Evolutionary conservation across 1,140 invertebrate genomes (phyloP), one percentile per base, ranked within the genome.

Genomic region (Tetragnatha versicolor): DNA sequence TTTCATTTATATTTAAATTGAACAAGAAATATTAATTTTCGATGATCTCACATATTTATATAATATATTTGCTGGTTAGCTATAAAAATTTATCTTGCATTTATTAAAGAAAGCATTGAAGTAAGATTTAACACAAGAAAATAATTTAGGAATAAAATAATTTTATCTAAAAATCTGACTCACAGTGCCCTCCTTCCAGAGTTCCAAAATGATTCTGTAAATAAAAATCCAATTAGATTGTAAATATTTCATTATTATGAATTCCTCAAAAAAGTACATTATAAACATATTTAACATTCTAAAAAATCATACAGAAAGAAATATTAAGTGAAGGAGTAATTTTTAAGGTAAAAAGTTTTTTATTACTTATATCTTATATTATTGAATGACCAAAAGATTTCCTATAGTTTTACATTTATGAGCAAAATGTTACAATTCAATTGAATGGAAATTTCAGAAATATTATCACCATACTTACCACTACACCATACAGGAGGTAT

Each of bases 141-240:
- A 22, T 5, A 22, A 22, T 17, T 25, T 22, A 9, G 25, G 25
- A 22, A 51, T 51, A 51, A 1, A 4, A 6, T 47, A 12, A 55
- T 6, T 10, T 17, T 29, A 20, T n/a, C 0, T n/a, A 42, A 33
- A 35, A 66, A 63, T 61, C 33, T 39, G 33, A 86, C 86, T 87
- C 85, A 87, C 86, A 97, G 86, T 97, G 95, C 0, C 95, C 95
- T 3, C 92, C 91, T 82, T 95, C 92, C 91, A 97, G 92, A 0
- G 92, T 93, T 37, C 95, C 95, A 84, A 92, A 94, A 85, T 97
- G 95, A 85, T 96, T 96, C 80, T 81, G 51, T 45, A 70, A 72
- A 37, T 37, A 6, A 73, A 66, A 68, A 33, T 10, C 14, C 42
- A 73, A 10, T 42, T 27, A 27, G 31, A 7, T 17, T 72, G 22